Percentiles rank a stretch among this genome's conserved stretches.
These are phyloP conservation scores for Argyrosomus regius DNA, from an alignment of 2,797 vertebrate genomes.

Conservation along the genomic window DNA sequence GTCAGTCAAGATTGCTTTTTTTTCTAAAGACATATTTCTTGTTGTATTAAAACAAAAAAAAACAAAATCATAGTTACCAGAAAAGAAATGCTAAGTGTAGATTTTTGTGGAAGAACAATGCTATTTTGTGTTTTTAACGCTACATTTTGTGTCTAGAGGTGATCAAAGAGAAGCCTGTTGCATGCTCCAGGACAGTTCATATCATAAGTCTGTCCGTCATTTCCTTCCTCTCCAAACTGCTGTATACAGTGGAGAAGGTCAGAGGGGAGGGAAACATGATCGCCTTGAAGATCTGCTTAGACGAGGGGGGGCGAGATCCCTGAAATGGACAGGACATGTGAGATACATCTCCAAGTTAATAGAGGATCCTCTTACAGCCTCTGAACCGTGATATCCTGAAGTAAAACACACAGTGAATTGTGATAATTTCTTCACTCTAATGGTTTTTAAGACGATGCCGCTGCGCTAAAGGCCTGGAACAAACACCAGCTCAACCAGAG, in stretches of 20 bases:
- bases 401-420: not conserved
- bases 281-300: constrained; percentile 40
- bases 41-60: constrained; percentile 23
- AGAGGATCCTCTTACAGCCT: constrained; percentile 42
- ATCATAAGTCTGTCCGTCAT: constrained; percentile 19
- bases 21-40: constrained; percentile 2
- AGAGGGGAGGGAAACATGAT: constrained; percentile 49
- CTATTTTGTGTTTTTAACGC: not conserved
- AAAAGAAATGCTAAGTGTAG: not conserved
- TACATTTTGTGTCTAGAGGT: not conserved
- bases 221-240: constrained; percentile 13
- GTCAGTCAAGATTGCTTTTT: constrained; percentile 9
- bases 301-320: constrained; percentile 14
- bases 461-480: no score
- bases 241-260: constrained; percentile 45
- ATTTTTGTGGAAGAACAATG: not conserved
- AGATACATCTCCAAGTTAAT: constrained; percentile 37
- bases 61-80: constrained; percentile 18
- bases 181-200: not conserved
- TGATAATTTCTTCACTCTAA: not conserved
- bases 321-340: constrained; percentile 35
- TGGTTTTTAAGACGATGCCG: not conserved
- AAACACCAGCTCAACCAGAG: not conserved
- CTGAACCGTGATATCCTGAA: constrained; percentile 10
- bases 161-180: not conserved